Percentiles rank a stretch among this genome's conserved stretches.
These are phyloP conservation scores for Aspidiotus destructor DNA, from an alignment of 2,888 invertebrate genomes.

Conservation along the genomic window DNA sequence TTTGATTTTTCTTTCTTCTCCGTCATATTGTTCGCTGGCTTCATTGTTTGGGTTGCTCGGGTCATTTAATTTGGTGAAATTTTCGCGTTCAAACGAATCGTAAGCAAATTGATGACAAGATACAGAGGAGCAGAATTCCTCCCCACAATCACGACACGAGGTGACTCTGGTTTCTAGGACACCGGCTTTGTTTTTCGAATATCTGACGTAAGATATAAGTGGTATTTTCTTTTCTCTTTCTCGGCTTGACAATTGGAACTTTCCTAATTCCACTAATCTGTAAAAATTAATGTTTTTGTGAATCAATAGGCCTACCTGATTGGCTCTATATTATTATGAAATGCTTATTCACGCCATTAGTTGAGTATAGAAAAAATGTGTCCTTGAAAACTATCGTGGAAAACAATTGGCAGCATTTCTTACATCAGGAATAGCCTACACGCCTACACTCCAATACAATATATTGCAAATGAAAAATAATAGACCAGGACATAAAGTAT, in stretches of 20 bases:
- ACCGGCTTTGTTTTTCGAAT: conserved; percentile 70
- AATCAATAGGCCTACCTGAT: neutral
- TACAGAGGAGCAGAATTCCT: conserved; percentile 71
- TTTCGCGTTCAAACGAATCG: conserved; percentile 42
- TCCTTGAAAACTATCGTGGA: neutral
- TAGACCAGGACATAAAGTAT: neutral
- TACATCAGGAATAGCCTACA: neutral
- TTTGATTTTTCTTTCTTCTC: too few relatives aligned
- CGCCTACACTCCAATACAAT: neutral
- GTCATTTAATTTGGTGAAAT: conserved; percentile 1
- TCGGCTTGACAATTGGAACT: conserved; percentile 62
- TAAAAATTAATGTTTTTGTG: neutral
- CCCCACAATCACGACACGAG: conserved; percentile 69
- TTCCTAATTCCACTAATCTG: conserved; percentile 70
- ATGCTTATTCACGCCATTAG: neutral
- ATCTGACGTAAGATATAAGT: conserved; percentile 53
- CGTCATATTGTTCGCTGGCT: too few relatives aligned
- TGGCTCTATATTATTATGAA: neutral
- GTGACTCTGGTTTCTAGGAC: conserved; percentile 66
- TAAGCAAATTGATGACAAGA: conserved; percentile 50
- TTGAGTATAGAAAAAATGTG: neutral
- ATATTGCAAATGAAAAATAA: neutral
- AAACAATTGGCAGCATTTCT: neutral
- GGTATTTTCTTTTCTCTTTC: conserved; percentile 59
- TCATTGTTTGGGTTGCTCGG: too few relatives aligned